Evolutionary conservation across 1,140 invertebrate genomes (phyloP).

Genomic region (Drosophila athabasca): DNA sequence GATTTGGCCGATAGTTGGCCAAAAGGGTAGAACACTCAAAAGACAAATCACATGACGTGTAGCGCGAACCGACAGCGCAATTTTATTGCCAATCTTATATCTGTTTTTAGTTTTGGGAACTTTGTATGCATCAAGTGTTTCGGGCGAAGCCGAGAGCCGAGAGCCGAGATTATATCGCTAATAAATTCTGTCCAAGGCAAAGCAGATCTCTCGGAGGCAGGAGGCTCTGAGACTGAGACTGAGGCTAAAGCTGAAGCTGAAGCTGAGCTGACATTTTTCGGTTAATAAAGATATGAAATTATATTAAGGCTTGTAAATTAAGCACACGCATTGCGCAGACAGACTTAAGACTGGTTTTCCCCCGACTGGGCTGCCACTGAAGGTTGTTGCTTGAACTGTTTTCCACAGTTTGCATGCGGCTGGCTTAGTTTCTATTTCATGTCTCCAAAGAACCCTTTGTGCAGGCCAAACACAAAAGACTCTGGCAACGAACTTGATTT

Average conservation of each 20-base stretch:
- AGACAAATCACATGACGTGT: constrained; percentile 25
- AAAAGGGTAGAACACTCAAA: no score
- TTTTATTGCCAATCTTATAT: constrained; percentile 13
- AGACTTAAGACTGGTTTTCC: constrained; percentile 56
- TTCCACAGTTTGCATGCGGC: constrained; percentile 30
- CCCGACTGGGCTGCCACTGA: constrained; percentile 33
- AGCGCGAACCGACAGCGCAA: constrained; percentile 8
- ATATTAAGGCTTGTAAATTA: constrained; percentile 77
- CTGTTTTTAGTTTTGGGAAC: constrained; percentile 25
- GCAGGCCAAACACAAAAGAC: constrained; percentile 74
- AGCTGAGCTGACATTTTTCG: constrained; percentile 45
- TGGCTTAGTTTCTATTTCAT: constrained; percentile 67
- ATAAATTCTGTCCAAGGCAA: constrained; percentile 51
- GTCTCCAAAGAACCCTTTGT: constrained; percentile 72
- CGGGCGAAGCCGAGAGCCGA: constrained; percentile 18
- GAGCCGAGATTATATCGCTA: constrained; percentile 50
- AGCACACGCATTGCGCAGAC: constrained; percentile 62
- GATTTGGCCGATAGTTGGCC: constrained; percentile 14
- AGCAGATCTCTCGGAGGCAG: background rate
- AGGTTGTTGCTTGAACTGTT: constrained; percentile 44
- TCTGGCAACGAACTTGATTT: constrained; percentile 78
- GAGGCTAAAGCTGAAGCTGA: background rate
- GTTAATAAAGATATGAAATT: constrained; percentile 75
- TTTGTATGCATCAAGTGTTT: constrained; percentile 39
- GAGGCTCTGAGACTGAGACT: background rate